A percentile compares a stretch with the other conserved stretches of the same genome.
Evolutionary conservation across 2,113 vertebrate genomes (phyloP).

Genomic region (Tinamus guttatus): DNA sequence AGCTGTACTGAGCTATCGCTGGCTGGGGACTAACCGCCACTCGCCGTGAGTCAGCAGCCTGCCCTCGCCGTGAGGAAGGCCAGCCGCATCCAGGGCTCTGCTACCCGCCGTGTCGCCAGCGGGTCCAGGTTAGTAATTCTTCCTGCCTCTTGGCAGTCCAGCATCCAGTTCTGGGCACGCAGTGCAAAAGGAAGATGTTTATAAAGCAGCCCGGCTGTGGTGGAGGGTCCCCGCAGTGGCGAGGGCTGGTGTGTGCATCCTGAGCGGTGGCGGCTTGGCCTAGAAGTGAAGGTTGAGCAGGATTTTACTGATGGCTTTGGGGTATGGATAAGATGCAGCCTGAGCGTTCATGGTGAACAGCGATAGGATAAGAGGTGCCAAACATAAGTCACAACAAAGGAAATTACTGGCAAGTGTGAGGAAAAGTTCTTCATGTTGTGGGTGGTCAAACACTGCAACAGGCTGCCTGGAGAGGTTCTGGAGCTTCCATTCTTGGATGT

Average conservation of each 20-base stretch:
- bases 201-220: neutral
- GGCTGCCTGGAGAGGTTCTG: neutral
- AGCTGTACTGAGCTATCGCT: neutral
- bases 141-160: neutral
- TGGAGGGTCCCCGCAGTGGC: neutral
- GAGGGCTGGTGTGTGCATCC: neutral
- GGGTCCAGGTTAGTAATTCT: neutral
- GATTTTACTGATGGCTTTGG: neutral
- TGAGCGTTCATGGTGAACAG: neutral
- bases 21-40: neutral
- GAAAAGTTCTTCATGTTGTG: neutral
- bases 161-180: neutral
- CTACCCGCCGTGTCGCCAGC: neutral
- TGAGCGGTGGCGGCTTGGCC: neutral
- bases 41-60: rapidly evolving
- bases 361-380: neutral
- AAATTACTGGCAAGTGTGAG: neutral
- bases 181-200: neutral
- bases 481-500: neutral
- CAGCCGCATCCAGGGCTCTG: neutral
- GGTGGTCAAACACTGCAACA: neutral
- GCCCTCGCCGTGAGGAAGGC: rapidly evolving
- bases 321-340: neutral
- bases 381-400: neutral
- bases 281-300: neutral